Base-by-base conservation (phyloP, 1,140 invertebrate genomes). In the Cyphomyrmex costatus region DNA sequence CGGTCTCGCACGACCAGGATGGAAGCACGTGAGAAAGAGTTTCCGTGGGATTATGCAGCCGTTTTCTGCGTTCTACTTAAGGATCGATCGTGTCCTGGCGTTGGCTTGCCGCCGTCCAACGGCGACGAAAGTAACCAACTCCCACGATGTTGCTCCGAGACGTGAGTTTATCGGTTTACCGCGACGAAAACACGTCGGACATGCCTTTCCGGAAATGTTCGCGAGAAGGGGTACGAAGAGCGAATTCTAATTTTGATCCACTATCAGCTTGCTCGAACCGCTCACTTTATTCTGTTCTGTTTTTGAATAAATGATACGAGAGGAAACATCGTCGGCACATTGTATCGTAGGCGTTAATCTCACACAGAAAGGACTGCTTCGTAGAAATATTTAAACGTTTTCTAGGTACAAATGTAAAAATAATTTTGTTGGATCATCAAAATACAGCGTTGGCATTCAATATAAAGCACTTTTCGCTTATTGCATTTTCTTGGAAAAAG, bases 11-110 rank as follows among this genome's bases (percentile, higher is more conserved):
- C 30, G 53, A 14, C 33, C 42, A 76, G 19, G 36, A 12, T n/a
- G 51, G 56, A 58, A 68, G 63, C 70, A 83, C 63, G 87, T 82
- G 87, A 86, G 82, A 88, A 88, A 89, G 58, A 73, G 76, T 86
- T 89, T 83, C 77, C 58, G 65, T 86, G 63, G 88, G 88, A 86
- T 89, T 73, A 80, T 77, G 46, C 36, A 58, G 49, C 58, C 76
- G 42, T 76, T 53, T 68, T 10, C 42, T 53, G 65, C 53, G 73
- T 68, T 78, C 60, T 27, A 70, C 58, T 53, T 21, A 60, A 56
- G 70, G 76, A 88, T 89, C 87, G 73, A 89, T 89, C 27, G 86
- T 66, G 58, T 56, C 65, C 12, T 21, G 30, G 49, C 49, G 66
- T 76, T 85, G 70, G 65, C 58, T 61, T 73, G 16, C 30, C 51